Percentiles rank a stretch among this genome's conserved stretches.
These are phyloP conservation scores for Pseudorasbora parva DNA, from an alignment of 2,113 vertebrate species.

Conservation along the genomic window DNA sequence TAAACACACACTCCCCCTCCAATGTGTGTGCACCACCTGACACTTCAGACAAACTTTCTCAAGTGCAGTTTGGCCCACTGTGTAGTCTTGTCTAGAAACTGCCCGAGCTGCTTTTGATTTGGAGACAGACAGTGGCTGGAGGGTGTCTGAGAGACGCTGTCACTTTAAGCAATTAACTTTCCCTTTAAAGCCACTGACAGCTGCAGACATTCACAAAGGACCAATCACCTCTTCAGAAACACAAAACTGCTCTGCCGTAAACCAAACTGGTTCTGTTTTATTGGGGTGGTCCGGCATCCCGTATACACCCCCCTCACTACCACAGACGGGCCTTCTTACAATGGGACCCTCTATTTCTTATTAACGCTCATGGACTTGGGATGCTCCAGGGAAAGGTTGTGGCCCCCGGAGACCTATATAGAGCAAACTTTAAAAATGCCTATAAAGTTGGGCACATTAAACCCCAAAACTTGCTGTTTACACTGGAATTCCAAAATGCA, in stretches of 20 bases:
- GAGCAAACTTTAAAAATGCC: slow-evolving; percentile 6
- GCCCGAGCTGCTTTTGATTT: slow-evolving; percentile 50
- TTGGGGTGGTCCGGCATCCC: slow-evolving; percentile 58
- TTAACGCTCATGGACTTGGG: slow-evolving; percentile 49
- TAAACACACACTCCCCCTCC: background rate
- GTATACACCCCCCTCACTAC: slow-evolving; percentile 40
- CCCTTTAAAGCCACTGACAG: slow-evolving; percentile 82
- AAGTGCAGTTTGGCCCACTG: slow-evolving; percentile 53
- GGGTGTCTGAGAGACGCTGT: slow-evolving; percentile 67
- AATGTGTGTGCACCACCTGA: slow-evolving; percentile 39
- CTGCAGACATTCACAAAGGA: slow-evolving; percentile 77
- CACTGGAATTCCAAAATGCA: background rate
- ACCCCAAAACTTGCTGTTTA: background rate
- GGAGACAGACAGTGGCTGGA: slow-evolving; percentile 54
- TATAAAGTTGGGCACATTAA: background rate
- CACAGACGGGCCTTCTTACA: slow-evolving; percentile 38
- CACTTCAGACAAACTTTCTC: slow-evolving; percentile 46
- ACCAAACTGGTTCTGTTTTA: slow-evolving; percentile 63
- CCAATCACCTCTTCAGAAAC: slow-evolving; percentile 76
- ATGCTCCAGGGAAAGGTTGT: slow-evolving; percentile 38
- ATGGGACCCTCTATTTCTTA: slow-evolving; percentile 38
- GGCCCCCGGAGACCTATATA: slow-evolving; percentile 15
- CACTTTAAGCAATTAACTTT: slow-evolving; percentile 82
- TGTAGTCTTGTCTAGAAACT: slow-evolving; percentile 32
- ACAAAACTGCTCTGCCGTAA: slow-evolving; percentile 78